Conservation (phyloP, 2,797 vertebrate genomes). For the Helostoma temminkii region DNA sequence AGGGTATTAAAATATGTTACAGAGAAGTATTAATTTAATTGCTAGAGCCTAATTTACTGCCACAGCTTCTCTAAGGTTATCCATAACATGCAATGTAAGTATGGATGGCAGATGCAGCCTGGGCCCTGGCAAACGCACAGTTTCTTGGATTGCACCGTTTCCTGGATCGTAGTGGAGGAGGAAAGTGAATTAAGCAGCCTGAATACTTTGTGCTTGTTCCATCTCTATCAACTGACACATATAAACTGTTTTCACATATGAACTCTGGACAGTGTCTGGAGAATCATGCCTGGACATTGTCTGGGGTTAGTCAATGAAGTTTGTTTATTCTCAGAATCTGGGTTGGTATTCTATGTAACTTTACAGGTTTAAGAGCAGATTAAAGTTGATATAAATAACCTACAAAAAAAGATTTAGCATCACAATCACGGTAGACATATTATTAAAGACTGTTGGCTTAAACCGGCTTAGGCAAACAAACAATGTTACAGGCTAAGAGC, state of each 20-base stretch:
- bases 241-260: too few relatives aligned
- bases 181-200: constrained; percentile 62
- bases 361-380: constrained; percentile 70
- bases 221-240: constrained; percentile 69
- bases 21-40: constrained; percentile 36
- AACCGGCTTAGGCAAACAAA: constrained; percentile 56
- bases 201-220: constrained; percentile 49
- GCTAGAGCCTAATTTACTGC: constrained; percentile 21
- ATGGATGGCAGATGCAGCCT: constrained; percentile 38
- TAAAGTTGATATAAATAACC: constrained; percentile 71
- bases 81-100: constrained; percentile 11
- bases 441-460: constrained; percentile 61
- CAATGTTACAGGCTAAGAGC: constrained; percentile 50
- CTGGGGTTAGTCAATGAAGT: too few relatives aligned
- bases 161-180: constrained; percentile 54
- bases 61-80: constrained; percentile 26
- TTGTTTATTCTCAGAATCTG: constrained; percentile 60
- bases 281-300: too few relatives aligned
- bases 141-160: constrained; percentile 39
- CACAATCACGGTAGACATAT: constrained; percentile 59
- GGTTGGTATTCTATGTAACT: constrained; percentile 56
- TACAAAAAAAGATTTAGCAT: constrained; percentile 71
- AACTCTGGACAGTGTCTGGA: too few relatives aligned
- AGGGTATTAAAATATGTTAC: constrained; percentile 25
- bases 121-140: constrained; percentile 30